These are phyloP conservation scores for Menidia menidia DNA, from an alignment of 2,797 vertebrate genomes.

Conservation along the genomic window DNA sequence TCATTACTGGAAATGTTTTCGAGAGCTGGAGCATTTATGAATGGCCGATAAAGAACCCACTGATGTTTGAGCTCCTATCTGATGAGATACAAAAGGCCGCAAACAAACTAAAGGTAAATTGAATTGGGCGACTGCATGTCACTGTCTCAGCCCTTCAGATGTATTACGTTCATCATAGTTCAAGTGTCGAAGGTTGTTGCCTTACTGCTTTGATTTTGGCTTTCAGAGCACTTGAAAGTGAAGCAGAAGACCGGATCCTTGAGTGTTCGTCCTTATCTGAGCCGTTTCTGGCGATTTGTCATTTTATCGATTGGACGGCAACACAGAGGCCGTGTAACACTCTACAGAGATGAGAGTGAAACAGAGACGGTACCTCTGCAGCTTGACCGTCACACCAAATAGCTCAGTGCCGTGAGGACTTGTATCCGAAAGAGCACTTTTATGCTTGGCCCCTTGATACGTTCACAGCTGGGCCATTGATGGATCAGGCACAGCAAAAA, in stretches of 20 bases:
- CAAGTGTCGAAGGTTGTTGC: conserved; percentile 6
- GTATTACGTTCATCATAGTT: conserved; percentile 11
- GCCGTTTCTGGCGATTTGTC: conserved; percentile 65
- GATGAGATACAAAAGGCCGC: neutral
- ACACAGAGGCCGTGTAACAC: conserved; percentile 26
- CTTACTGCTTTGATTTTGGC: conserved; percentile 37
- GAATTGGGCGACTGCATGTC: neutral
- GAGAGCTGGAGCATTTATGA: conserved; percentile 46
- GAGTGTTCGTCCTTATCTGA: conserved; percentile 57
- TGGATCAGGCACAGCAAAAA: conserved; percentile 54
- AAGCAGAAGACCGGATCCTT: conserved; percentile 24
- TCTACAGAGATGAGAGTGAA: conserved; percentile 31
- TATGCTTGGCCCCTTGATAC: conserved; percentile 45
- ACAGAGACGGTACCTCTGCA: conserved; percentile 37
- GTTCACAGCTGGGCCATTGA: conserved; percentile 38
- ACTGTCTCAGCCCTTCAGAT: conserved; percentile 2
- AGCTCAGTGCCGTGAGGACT: conserved; percentile 25
- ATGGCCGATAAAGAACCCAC: conserved; percentile 9
- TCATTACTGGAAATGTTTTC: conserved; percentile 73
- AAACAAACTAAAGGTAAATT: neutral
- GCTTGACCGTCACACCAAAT: conserved; percentile 50
- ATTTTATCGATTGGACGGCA: conserved; percentile 51
- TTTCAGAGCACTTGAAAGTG: conserved; percentile 35
- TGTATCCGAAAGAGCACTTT: conserved; percentile 21
- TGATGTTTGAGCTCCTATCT: neutral